phyloP scores from a whole-genome alignment of 2,797 vertebrate species.

The Dermochelys coriacea region DNA sequence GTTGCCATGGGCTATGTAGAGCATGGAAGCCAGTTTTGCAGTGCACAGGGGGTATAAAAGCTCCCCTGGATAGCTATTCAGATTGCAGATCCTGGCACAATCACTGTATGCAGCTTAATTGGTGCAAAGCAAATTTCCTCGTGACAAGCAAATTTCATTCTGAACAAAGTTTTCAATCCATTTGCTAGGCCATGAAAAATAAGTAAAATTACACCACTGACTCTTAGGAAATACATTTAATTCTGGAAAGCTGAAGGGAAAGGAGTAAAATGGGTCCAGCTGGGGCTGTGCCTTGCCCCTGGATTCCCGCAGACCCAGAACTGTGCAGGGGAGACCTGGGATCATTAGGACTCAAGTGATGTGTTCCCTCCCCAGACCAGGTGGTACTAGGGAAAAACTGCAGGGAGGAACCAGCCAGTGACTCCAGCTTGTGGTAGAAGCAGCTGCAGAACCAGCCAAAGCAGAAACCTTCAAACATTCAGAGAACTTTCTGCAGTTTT shows the following conservation, averaged over 20 bases:
- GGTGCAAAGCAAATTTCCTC: neutral
- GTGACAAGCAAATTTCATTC: neutral
- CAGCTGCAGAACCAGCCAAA: neutral
- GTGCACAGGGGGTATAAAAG: neutral
- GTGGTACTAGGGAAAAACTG: neutral
- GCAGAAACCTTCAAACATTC: neutral
- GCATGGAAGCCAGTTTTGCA: neutral
- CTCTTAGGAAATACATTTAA: neutral
- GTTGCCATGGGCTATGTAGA: too few relatives aligned
- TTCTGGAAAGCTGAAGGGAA: neutral
- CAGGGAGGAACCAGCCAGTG: neutral
- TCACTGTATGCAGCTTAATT: neutral
- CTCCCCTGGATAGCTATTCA: neutral
- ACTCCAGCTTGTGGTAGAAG: neutral
- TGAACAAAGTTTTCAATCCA: neutral
- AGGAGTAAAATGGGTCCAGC: rapidly evolving
- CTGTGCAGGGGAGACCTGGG: neutral
- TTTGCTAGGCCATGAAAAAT: neutral
- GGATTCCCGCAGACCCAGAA: neutral
- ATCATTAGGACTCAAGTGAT: neutral
- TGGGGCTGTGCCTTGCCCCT: neutral
- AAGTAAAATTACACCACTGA: neutral
- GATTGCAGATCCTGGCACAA: neutral
- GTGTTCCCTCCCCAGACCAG: neutral
- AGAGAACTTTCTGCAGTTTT: neutral